Conservation (phyloP, 1,140 invertebrate species). For the Odontomachus brunneus region DNA sequence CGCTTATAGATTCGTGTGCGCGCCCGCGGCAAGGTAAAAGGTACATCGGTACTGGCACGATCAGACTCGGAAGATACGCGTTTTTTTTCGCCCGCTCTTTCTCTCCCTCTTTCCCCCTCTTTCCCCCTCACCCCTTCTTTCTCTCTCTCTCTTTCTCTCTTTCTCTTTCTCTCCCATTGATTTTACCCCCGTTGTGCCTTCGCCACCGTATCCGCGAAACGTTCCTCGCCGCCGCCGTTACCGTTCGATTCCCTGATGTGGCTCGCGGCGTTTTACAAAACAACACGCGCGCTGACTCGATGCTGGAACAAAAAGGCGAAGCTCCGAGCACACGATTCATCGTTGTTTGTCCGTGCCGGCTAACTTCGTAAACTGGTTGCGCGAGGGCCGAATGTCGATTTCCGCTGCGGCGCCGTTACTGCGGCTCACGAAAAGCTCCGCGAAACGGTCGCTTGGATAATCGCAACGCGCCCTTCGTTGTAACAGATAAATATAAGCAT, state of each 20-base stretch:
- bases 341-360: slow-evolving; percentile 10
- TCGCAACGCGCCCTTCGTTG: not conserved
- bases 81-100: not conserved
- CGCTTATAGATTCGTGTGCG: slow-evolving; percentile 49
- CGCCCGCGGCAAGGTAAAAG: slow-evolving; percentile 57
- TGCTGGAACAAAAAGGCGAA: slow-evolving; percentile 43
- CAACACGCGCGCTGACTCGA: not conserved
- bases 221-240: slow-evolving; percentile 44
- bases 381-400: slow-evolving; percentile 53
- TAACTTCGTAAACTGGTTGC: slow-evolving; percentile 38
- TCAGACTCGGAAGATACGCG: slow-evolving; percentile 49
- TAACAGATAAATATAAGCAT: no score
- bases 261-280: not conserved
- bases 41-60: slow-evolving; percentile 50
- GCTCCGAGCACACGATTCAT: slow-evolving; percentile 49
- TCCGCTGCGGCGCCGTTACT: not conserved
- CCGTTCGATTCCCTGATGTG: slow-evolving; percentile 48
- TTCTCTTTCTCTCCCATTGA: not conserved
- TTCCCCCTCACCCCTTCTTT: not conserved
- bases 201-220: slow-evolving; percentile 51
- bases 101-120: not conserved
- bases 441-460: not conserved
- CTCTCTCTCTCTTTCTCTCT: not conserved
- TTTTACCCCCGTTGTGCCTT: slow-evolving; percentile 33
- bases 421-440: not conserved